These are phyloP conservation scores for Henricia sp. DNA, from an alignment of 53 echinoderm and acorn worm genomes.

Conservation along the genomic window DNA sequence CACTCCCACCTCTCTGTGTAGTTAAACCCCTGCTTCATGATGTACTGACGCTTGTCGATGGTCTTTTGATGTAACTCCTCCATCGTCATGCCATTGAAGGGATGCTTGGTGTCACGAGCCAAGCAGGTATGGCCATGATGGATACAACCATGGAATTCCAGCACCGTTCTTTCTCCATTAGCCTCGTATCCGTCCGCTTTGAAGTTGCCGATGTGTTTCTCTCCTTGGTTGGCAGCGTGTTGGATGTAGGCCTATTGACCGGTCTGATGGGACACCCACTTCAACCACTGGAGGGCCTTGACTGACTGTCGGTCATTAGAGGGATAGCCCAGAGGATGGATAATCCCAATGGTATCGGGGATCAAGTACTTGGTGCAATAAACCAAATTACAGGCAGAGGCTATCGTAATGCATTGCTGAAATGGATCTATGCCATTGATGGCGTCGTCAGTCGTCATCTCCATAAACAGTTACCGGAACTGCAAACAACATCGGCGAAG, in stretches of 20 bases:
- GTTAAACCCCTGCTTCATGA: slow-evolving; percentile 4
- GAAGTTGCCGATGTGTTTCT: slow-evolving; percentile 39
- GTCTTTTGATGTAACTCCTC: slow-evolving; percentile 19
- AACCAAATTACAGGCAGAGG: slow-evolving; percentile 41
- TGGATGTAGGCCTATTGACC: slow-evolving; percentile 50
- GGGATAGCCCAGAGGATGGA: slow-evolving; percentile 43
- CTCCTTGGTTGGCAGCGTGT: slow-evolving; percentile 48
- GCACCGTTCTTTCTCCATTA: slow-evolving; percentile 19
- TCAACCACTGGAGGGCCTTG: slow-evolving; percentile 60
- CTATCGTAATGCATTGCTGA: slow-evolving; percentile 17
- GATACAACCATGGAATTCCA: slow-evolving; percentile 46
- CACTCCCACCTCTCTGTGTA: slow-evolving; percentile 28
- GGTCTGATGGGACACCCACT: slow-evolving; percentile 21
- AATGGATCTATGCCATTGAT: slow-evolving; percentile 24
- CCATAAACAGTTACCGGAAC: slow-evolving; percentile 43
- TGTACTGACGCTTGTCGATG: slow-evolving; percentile 13
- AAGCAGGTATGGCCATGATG: slow-evolving; percentile 37
- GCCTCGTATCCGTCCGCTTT: slow-evolving; percentile 43
- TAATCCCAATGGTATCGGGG: slow-evolving; percentile 33
- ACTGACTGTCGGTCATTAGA: slow-evolving; percentile 57
- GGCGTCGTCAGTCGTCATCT: slow-evolving; percentile 7
- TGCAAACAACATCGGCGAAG: slow-evolving; percentile 7
- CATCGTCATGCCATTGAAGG: slow-evolving; percentile 19
- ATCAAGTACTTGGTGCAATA: slow-evolving; percentile 27
- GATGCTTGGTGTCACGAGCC: slow-evolving; percentile 13